These are phyloP conservation scores for Anseranas semipalmata DNA, from an alignment of 2,113 vertebrate genomes.

Conservation along the genomic window DNA sequence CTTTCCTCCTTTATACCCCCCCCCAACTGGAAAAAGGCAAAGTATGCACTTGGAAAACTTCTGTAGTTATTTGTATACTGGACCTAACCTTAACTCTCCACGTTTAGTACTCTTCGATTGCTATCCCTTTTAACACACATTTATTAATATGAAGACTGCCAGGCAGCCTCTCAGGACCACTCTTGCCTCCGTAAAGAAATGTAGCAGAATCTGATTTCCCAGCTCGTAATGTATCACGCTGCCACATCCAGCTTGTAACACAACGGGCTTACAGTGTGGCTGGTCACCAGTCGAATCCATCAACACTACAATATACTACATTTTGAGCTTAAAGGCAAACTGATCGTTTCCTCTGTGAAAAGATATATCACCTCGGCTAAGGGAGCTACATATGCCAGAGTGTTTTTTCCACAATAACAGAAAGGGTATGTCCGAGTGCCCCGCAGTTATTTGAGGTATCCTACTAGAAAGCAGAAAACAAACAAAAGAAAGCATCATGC, in stretches of 20 bases:
- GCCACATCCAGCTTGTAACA: not conserved
- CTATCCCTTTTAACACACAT: not conserved
- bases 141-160: not conserved
- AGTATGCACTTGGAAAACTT: not conserved
- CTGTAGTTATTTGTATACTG: not conserved
- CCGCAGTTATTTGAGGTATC: not conserved
- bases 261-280: not conserved
- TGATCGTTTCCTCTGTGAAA: not conserved
- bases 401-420: not conserved
- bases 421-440: accelerated
- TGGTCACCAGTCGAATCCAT: not conserved
- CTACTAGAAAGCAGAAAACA: not conserved
- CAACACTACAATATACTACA: not conserved
- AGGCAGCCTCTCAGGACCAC: not conserved
- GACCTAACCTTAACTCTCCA: not conserved
- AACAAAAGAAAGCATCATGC: not conserved
- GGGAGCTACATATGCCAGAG: not conserved
- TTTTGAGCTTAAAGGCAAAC: not conserved
- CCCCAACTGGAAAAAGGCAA: slow-evolving; percentile 15
- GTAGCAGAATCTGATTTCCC: not conserved
- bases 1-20: not conserved
- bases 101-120: not conserved
- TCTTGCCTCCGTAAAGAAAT: not conserved
- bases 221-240: not conserved
- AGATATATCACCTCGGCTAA: not conserved